Evolutionary conservation across 2,113 vertebrate genomes (phyloP).

Genomic region (Tenrec ecaudatus): DNA sequence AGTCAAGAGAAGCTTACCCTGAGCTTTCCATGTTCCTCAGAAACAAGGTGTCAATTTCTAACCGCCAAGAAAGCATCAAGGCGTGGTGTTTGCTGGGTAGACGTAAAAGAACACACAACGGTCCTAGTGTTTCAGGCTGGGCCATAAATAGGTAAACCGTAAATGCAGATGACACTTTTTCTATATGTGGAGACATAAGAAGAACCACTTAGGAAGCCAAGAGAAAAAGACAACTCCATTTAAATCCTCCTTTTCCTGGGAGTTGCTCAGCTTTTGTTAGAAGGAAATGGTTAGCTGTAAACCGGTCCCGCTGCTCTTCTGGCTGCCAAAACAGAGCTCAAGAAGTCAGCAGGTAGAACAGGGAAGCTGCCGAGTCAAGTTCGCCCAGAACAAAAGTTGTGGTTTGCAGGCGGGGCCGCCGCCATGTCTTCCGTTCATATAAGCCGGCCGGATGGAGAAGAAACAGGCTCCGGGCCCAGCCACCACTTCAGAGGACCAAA

Average conservation of each 20-base stretch:
- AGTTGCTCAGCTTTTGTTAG: not conserved
- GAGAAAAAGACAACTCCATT: constrained; percentile 20
- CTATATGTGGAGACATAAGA: constrained; percentile 28
- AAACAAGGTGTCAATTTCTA: constrained; percentile 37
- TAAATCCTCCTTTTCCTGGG: constrained; percentile 45
- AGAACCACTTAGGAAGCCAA: constrained; percentile 30
- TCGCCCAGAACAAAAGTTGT: constrained; percentile 71
- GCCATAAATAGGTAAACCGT: constrained; percentile 9
- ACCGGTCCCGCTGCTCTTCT: constrained; percentile 69
- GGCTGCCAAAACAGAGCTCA: constrained; percentile 65
- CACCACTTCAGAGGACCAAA: constrained; percentile 54
- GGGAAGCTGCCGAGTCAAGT: constrained; percentile 73
- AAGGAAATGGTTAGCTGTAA: constrained; percentile 31
- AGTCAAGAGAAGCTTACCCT: not conserved
- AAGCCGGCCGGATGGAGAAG: constrained; percentile 75
- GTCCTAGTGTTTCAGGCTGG: constrained; percentile 11
- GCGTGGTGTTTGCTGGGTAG: constrained; percentile 16
- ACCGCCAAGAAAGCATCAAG: constrained; percentile 35
- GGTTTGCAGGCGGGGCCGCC: constrained; percentile 70
- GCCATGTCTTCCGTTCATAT: constrained; percentile 67
- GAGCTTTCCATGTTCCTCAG: not conserved
- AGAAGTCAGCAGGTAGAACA: constrained; percentile 76
- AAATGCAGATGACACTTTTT: not conserved
- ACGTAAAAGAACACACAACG: constrained; percentile 20
- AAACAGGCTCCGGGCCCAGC: constrained; percentile 69